Evolutionary conservation across 2,888 invertebrate species (phyloP).

Genomic region (Argyresthia albistria): DNA sequence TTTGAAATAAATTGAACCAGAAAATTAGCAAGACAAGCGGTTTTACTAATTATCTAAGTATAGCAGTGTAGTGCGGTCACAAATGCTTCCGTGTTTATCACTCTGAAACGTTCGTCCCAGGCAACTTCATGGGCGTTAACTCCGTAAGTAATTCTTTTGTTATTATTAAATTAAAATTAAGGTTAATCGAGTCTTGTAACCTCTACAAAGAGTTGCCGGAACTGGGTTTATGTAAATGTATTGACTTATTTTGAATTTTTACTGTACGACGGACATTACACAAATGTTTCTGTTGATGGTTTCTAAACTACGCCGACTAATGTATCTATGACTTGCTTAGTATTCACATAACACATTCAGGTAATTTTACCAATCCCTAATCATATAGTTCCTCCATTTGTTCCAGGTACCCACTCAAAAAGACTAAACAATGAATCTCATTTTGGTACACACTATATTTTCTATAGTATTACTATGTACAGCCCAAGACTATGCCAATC

Average conservation of each 20-base stretch:
- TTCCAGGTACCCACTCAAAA: conserved; percentile 35
- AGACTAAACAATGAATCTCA: conserved; percentile 62
- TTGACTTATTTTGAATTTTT: too few species aligned
- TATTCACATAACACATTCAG: too few species aligned
- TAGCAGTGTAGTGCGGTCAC: conserved; percentile 16
- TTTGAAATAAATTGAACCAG: not conserved
- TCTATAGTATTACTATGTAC: conserved; percentile 29
- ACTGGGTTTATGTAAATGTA: too few species aligned
- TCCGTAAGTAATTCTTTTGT: conserved; percentile 47
- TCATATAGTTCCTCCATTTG: conserved; percentile 1
- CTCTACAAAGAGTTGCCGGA: too few species aligned
- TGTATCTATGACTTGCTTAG: too few species aligned
- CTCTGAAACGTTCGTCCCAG: conserved; percentile 22
- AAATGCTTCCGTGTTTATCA: conserved; percentile 23
- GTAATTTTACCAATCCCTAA: too few species aligned
- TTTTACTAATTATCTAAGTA: not conserved
- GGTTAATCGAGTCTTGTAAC: conserved; percentile 26
- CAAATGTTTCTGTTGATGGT: too few species aligned
- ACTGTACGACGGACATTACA: too few species aligned
- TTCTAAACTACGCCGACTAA: too few species aligned
- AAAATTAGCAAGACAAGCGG: not conserved
- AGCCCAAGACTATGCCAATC: conserved; percentile 42
- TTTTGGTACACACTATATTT: conserved; percentile 24
- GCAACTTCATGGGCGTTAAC: conserved; percentile 64
- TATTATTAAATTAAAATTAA: conserved; percentile 55